phyloP scores from a whole-genome alignment of 2,888 invertebrate species.

The Anaspis maculata region DNA sequence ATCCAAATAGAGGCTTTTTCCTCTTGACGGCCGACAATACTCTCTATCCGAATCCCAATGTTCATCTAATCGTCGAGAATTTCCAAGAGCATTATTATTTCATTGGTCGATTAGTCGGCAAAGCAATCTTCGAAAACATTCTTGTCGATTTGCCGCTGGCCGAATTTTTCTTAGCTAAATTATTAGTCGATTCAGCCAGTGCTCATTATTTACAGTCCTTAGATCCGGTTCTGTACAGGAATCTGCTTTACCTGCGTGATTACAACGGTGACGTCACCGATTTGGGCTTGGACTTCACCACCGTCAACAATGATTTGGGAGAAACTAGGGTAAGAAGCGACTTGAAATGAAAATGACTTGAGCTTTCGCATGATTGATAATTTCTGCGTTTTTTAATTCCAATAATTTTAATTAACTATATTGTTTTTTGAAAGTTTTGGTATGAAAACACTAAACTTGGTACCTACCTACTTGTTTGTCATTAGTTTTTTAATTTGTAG shows the following conservation, averaged over 20 bases:
- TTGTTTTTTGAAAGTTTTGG: too few relatives aligned
- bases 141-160: constrained; percentile 92
- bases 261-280: constrained; percentile 81
- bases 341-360: too few relatives aligned
- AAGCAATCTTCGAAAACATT: constrained; percentile 72
- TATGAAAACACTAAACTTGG: too few relatives aligned
- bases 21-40: constrained; percentile 82
- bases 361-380: background rate
- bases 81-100: constrained; percentile 89
- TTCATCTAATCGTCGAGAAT: constrained; percentile 75
- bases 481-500: constrained; percentile 36
- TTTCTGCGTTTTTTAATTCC: too few relatives aligned
- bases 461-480: background rate
- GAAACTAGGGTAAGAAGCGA: constrained; percentile 71
- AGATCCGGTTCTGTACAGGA: constrained; percentile 87
- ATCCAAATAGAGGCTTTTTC: constrained; percentile 94
- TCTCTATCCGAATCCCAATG: constrained; percentile 93
- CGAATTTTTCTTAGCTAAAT: constrained; percentile 87
- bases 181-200: constrained; percentile 67
- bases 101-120: constrained; percentile 60
- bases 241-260: constrained; percentile 78
- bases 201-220: constrained; percentile 89
- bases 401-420: too few relatives aligned
- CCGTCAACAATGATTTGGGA: constrained; percentile 82
- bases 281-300: constrained; percentile 86